Percentiles rank a stretch among this genome's conserved stretches.
These are phyloP conservation scores for Nyleta sp. DNA, from an alignment of 2,888 invertebrate species.

Conservation along the genomic window DNA sequence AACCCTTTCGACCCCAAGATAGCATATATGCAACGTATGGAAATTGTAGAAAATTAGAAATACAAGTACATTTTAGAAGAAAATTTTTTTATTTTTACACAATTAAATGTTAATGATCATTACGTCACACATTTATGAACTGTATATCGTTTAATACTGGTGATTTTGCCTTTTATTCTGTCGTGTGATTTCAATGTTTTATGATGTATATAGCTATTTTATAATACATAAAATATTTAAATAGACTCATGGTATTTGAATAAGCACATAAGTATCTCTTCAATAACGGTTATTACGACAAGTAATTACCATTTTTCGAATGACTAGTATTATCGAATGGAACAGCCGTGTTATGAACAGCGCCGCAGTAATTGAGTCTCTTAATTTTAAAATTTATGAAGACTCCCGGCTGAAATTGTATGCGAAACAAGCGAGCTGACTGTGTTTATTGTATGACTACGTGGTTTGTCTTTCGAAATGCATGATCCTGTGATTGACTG, in stretches of 20 bases:
- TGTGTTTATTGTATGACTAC: conserved; percentile 15
- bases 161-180: too few relatives aligned
- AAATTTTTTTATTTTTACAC: too few relatives aligned
- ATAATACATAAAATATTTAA: conserved; percentile 2
- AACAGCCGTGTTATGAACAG: conserved; percentile 16
- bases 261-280: conserved; percentile 10
- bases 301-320: conserved; percentile 38
- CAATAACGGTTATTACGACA: conserved; percentile 25
- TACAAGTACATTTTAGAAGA: too few relatives aligned
- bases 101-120: too few relatives aligned
- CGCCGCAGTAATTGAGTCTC: conserved; percentile 1
- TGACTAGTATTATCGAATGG: conserved; percentile 44
- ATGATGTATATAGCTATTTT: too few relatives aligned
- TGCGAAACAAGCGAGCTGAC: neutral
- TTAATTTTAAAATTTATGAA: conserved; percentile 23
- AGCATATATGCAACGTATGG: too few relatives aligned
- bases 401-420: conserved; percentile 6
- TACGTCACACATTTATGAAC: too few relatives aligned
- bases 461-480: conserved; percentile 8
- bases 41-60: too few relatives aligned
- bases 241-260: neutral
- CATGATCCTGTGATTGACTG: neutral
- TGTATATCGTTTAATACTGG: too few relatives aligned
- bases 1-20: too few relatives aligned
- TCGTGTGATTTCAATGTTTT: too few relatives aligned